These are phyloP conservation scores for Cryptocephalus moraei DNA, from an alignment of 2,888 invertebrate species.

Conservation along the genomic window DNA sequence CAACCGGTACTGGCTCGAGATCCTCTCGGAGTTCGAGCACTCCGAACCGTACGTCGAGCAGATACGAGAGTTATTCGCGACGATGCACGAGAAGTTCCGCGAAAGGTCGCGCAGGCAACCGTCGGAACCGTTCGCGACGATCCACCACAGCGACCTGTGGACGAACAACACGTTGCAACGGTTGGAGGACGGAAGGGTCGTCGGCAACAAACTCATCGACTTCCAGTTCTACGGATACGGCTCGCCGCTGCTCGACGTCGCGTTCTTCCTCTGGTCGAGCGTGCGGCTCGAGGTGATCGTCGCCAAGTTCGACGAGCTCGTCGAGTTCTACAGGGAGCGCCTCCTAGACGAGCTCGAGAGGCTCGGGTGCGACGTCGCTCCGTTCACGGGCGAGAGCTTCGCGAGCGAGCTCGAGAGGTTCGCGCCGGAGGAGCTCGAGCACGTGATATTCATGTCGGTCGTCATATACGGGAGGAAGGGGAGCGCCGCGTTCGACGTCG, in stretches of 20 bases:
- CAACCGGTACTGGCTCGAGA: too few relatives aligned
- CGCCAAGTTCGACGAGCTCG: constrained; percentile 36
- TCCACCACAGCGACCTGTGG: constrained; percentile 48
- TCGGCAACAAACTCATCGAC: constrained; percentile 40
- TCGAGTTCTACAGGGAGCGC: constrained; percentile 39
- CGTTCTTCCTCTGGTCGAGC: constrained; percentile 45
- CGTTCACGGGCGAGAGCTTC: constrained; percentile 34
- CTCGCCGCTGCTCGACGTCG: constrained; percentile 41
- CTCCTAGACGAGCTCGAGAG: constrained; percentile 34
- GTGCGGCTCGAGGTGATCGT: constrained; percentile 33
- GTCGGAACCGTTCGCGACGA: constrained; percentile 35
- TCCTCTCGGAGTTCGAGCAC: too few relatives aligned
- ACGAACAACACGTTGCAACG: constrained; percentile 48
- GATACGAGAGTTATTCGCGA: too few relatives aligned
- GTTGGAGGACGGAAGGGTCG: constrained; percentile 26
- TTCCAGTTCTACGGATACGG: constrained; percentile 45
- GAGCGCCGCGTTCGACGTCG: neutral
- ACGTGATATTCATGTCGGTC: constrained; percentile 33
- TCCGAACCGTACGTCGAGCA: too few relatives aligned
- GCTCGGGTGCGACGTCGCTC: constrained; percentile 22
- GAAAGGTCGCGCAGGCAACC: neutral
- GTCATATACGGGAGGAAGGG: constrained; percentile 11
- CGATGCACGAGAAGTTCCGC: too few relatives aligned
- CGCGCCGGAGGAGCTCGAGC: constrained; percentile 32
- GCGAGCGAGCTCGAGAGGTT: constrained; percentile 30